phyloP scores from a whole-genome alignment of 2,797 vertebrate species.

The Pangasius mekongensis region DNA sequence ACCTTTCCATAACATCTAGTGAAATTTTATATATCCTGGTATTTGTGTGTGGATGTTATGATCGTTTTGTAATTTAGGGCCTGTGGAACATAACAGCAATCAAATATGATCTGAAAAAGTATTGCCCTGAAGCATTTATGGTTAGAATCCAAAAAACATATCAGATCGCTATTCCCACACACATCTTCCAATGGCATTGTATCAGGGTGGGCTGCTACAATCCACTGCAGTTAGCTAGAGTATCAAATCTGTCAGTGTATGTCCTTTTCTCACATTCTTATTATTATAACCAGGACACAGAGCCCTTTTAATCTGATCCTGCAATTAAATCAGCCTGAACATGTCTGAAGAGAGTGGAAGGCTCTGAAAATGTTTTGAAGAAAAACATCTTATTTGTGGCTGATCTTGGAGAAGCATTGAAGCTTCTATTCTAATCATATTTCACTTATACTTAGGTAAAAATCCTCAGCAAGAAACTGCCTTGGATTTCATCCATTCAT shows the following conservation, averaged over 20 bases:
- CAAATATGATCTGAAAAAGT: slow-evolving; percentile 66
- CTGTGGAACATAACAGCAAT: slow-evolving; percentile 64
- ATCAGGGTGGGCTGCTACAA: slow-evolving; percentile 40
- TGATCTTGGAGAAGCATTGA: not conserved
- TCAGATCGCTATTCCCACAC: slow-evolving; percentile 52
- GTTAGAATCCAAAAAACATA: slow-evolving; percentile 48
- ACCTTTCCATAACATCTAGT: slow-evolving; percentile 62
- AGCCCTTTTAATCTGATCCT: slow-evolving; percentile 57
- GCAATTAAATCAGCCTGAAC: slow-evolving; percentile 50
- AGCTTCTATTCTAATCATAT: not conserved
- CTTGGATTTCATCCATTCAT: not conserved
- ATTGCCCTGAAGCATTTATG: slow-evolving; percentile 57
- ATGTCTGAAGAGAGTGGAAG: slow-evolving; percentile 46
- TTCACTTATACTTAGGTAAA: slow-evolving; percentile 12
- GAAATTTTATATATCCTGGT: slow-evolving; percentile 65
- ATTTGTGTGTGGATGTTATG: slow-evolving; percentile 67
- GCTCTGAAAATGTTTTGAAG: slow-evolving; percentile 46
- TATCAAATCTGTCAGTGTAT: slow-evolving; percentile 46
- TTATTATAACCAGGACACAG: slow-evolving; percentile 60
- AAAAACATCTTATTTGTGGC: slow-evolving; percentile 25
- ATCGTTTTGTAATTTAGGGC: slow-evolving; percentile 70
- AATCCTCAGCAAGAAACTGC: not conserved
- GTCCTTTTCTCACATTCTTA: slow-evolving; percentile 51
- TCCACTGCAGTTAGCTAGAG: slow-evolving; percentile 33
- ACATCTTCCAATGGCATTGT: slow-evolving; percentile 55